These are phyloP conservation scores for Drosophila azteca DNA, from an alignment of 1,140 invertebrate genomes.

Conservation along the genomic window DNA sequence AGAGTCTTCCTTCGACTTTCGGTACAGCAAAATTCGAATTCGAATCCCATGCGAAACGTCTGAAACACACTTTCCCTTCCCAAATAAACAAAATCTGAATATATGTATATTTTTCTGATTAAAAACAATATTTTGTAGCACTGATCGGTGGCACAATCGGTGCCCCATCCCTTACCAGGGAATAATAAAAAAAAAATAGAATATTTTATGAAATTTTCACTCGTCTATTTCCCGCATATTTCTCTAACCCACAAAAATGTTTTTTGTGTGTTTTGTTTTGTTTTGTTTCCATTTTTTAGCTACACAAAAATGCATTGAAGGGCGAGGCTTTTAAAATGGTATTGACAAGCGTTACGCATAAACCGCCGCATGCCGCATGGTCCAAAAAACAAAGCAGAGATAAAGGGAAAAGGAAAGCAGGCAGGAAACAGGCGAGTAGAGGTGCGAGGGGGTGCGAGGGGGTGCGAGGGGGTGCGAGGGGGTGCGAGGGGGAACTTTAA, in stretches of 20 bases:
- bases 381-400: slow-evolving; percentile 9
- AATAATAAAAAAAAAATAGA: not conserved
- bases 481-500: slow-evolving; percentile 51
- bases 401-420: slow-evolving; percentile 10
- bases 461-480: too few species aligned
- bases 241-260: slow-evolving; percentile 35
- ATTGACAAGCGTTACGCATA: slow-evolving; percentile 57
- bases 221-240: slow-evolving; percentile 17
- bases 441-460: too few species aligned
- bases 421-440: not conserved
- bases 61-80: too few species aligned
- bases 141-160: slow-evolving; percentile 16
- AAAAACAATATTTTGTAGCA: not conserved
- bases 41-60: too few species aligned
- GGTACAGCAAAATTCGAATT: too few species aligned
- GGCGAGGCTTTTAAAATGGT: slow-evolving; percentile 53
- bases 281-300: slow-evolving; percentile 54
- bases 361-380: slow-evolving; percentile 45
- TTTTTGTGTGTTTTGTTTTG: not conserved
- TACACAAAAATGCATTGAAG: slow-evolving; percentile 64
- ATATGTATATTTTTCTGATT: too few species aligned
- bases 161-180: too few species aligned
- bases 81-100: too few species aligned
- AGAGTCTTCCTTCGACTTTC: too few species aligned
- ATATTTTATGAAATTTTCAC: slow-evolving; percentile 27